phyloP scores from a whole-genome alignment of 2,888 invertebrate genomes.

The Brachyopa scutellaris region DNA sequence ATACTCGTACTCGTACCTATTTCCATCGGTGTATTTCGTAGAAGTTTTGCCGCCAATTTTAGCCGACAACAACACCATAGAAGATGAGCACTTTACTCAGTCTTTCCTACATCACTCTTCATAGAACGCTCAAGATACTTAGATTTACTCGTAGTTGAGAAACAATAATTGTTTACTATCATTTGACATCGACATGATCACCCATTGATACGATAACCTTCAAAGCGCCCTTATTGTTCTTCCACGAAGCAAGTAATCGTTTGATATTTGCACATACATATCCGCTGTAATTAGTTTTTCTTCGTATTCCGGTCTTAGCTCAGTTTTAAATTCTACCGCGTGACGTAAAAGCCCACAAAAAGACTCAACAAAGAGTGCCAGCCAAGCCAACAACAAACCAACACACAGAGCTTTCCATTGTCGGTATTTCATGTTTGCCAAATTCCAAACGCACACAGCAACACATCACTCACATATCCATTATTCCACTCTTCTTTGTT shows the following conservation, averaged over 20 bases:
- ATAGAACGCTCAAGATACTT: not conserved
- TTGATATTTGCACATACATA: conserved; percentile 48
- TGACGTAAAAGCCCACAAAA: conserved; percentile 50
- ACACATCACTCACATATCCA: conserved; percentile 25
- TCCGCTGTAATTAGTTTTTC: conserved; percentile 51
- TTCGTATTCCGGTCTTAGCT: conserved; percentile 13
- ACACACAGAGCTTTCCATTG: conserved; percentile 30
- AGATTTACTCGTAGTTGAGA: no score
- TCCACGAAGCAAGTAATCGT: conserved; percentile 15
- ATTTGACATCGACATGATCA: conserved; percentile 15
- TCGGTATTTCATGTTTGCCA: no score
- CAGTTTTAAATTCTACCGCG: conserved; percentile 36
- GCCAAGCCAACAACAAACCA: no score
- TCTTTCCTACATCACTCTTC: not conserved
- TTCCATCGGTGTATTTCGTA: no score
- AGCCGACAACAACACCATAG: no score
- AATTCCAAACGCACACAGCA: conserved; percentile 32
- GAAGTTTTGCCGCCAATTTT: no score
- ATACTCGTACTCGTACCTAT: no score
- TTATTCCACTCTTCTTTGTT: conserved; percentile 25
- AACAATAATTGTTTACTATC: conserved; percentile 1
- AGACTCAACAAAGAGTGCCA: conserved; percentile 43
- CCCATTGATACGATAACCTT: conserved; percentile 47
- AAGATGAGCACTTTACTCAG: no score
- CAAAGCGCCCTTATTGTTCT: conserved; percentile 34